Conservation (phyloP, 1,140 invertebrate species). For the Bombus consobrinus region DNA sequence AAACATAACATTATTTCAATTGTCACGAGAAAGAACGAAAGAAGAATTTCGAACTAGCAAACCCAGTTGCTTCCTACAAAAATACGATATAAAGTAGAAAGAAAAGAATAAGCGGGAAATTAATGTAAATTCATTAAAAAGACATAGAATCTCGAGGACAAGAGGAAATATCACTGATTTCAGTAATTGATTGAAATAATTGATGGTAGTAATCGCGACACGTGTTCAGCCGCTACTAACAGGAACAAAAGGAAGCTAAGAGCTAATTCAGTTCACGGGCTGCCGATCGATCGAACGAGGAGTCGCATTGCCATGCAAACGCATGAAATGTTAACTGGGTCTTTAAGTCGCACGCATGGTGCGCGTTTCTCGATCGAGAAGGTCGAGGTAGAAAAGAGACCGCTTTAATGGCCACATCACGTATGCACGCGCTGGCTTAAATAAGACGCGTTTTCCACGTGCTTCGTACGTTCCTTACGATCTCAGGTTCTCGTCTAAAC, state of each 20-base stretch:
- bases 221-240: neutral
- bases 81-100: neutral
- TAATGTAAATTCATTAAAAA: neutral
- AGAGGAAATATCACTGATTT: neutral
- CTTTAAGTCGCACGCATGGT: constrained; percentile 29
- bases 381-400: constrained; percentile 16
- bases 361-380: constrained; percentile 17
- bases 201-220: neutral
- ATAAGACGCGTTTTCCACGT: constrained; percentile 46
- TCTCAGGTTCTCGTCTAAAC: constrained; percentile 19
- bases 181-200: neutral
- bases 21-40: too few species aligned
- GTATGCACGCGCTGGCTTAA: constrained; percentile 38
- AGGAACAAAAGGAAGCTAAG: neutral
- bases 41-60: neutral
- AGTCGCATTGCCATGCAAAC: constrained; percentile 26
- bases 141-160: neutral
- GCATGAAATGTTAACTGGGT: constrained; percentile 42
- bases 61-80: too few species aligned
- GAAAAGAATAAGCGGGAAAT: neutral
- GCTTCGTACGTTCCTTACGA: constrained; percentile 46
- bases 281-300: constrained; percentile 10
- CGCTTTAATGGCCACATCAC: constrained; percentile 48
- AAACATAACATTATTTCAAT: too few species aligned
- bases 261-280: constrained; percentile 15